Base-by-base conservation (phyloP, 2,888 invertebrate genomes). In the Halictus quadricinctus region DNA sequence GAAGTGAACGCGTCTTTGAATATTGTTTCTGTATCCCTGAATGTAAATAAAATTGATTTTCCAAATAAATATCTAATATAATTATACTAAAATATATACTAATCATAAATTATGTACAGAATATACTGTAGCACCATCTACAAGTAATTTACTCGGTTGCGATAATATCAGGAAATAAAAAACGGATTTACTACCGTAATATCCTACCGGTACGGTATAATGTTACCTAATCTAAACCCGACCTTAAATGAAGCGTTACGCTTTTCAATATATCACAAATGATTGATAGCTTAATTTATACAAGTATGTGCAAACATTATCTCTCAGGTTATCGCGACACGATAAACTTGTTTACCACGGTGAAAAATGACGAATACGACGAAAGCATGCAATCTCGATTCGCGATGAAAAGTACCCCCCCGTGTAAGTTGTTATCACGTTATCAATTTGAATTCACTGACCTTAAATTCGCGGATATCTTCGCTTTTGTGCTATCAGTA, bases 311-410 rank as follows among this genome's bases (percentile, higher is more conserved):
- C 48, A 85, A 88, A 85, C 74, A 70, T 48, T 29, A 10, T n/a
- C 18, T 72, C 50, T 72, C 48, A 18, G 21, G 64, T 78, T 75
- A 75, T 81, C 72, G n/a, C 25, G 70, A 10, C 75, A 64, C 41
- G 81, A 88, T 86, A 86, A 84, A 72, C 58, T 72, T 89, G 76
- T 88, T 86, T 90, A 73, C 36, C n/a, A 75, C 54, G 15, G 29
- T 46, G 25, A 12, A 25, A 58, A 64, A 60, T 69, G 41, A 3
- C 25, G 46, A 66, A 70, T 76, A 58, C 25, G 54, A 48, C 36
- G n/a, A 36, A 64, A 76, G 73, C 54, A 58, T 54, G 60, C 72
- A 75, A 80, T 80, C 80, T 74, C 43, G 76, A 75, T 80, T 73
- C 69, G 43, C 36, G 72, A 13, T 76, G 54, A 54, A 54, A 29